phyloP scores from a whole-genome alignment of 2,888 invertebrate genomes.

The Himalopsyche japonica region DNA sequence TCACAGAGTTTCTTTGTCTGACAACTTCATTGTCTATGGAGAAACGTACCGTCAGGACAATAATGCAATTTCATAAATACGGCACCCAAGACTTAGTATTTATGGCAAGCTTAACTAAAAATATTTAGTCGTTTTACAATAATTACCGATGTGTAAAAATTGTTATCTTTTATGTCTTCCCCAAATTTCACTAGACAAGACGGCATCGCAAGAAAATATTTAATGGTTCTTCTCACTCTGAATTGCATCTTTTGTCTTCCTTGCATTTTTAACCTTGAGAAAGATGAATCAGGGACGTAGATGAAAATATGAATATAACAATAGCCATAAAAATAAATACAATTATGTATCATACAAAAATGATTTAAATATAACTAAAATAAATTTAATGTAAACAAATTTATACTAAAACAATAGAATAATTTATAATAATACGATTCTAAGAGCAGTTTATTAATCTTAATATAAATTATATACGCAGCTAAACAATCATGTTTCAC shows the following conservation, averaged over 20 bases:
- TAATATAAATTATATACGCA: too few relatives aligned
- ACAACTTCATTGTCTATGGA: background rate
- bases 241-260: background rate
- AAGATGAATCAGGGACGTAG: background rate
- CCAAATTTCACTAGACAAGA: background rate
- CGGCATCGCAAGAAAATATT: background rate
- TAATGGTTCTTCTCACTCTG: background rate
- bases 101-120: background rate
- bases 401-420: too few relatives aligned
- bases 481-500: too few relatives aligned
- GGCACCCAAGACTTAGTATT: background rate
- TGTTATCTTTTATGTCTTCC: background rate
- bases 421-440: too few relatives aligned
- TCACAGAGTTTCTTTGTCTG: background rate
- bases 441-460: too few relatives aligned
- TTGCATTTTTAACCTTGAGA: conserved; percentile 1
- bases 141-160: background rate
- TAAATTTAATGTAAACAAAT: too few relatives aligned
- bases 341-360: too few relatives aligned
- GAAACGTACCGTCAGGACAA: background rate
- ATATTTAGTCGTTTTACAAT: background rate
- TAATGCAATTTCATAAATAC: background rate
- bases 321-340: too few relatives aligned
- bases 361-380: too few relatives aligned
- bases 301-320: background rate